Evolutionary conservation across 2,797 vertebrate species (phyloP).

Genomic region (Heterohyrax brucei): DNA sequence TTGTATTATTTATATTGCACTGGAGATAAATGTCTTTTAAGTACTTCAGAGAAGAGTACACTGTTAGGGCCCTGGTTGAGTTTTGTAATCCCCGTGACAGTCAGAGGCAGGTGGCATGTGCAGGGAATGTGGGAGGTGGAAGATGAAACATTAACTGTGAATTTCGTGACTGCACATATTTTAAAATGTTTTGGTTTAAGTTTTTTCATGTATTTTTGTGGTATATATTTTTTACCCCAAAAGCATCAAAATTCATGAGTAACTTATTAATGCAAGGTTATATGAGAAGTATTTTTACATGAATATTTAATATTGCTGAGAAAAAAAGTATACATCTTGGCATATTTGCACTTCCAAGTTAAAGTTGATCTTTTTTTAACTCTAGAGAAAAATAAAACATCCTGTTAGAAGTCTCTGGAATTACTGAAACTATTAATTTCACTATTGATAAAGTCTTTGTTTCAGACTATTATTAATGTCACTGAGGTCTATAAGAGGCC

Average conservation of each 20-base stretch:
- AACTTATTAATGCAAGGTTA: constrained; percentile 43
- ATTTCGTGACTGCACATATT: constrained; percentile 70
- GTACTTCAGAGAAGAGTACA: constrained; percentile 38
- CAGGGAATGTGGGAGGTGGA: constrained; percentile 56
- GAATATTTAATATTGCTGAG: constrained; percentile 17
- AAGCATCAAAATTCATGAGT: constrained; percentile 58
- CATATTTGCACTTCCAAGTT: constrained; percentile 34
- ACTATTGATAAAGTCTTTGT: constrained; percentile 12
- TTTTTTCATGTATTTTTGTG: constrained; percentile 54
- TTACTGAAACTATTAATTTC: constrained; percentile 48
- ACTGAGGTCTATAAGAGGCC: neutral
- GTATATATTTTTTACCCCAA: constrained; percentile 8
- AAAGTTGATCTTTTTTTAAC: neutral
- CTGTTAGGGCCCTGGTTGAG: neutral
- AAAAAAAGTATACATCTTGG: constrained; percentile 3
- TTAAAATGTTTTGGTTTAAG: constrained; percentile 36
- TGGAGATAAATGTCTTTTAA: constrained; percentile 52
- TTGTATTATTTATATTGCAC: constrained; percentile 65
- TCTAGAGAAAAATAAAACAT: neutral
- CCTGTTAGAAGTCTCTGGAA: neutral
- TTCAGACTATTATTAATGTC: constrained; percentile 37
- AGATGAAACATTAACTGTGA: constrained; percentile 72
- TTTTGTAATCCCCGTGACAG: constrained; percentile 58
- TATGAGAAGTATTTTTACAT: constrained; percentile 33
- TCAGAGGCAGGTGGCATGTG: constrained; percentile 62